Evolutionary conservation across 2,113 vertebrate genomes (phyloP).

Genomic region (Cricetomys ansorgei): DNA sequence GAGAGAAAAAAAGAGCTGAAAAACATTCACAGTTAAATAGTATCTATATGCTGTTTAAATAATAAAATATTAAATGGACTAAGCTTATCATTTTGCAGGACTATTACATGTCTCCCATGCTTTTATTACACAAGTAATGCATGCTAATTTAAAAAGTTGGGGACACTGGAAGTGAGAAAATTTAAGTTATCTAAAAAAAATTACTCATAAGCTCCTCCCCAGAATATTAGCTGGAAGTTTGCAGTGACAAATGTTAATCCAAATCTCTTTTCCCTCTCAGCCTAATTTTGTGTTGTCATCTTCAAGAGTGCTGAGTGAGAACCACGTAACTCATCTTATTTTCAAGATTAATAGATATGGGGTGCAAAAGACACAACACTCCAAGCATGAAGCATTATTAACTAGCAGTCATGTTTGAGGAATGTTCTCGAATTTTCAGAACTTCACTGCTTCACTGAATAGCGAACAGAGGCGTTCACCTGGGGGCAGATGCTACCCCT

Average conservation of each 20-base stretch:
- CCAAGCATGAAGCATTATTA: constrained; percentile 86
- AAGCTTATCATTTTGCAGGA: constrained; percentile 12
- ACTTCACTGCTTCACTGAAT: constrained; percentile 84
- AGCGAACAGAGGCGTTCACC: constrained; percentile 82
- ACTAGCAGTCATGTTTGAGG: constrained; percentile 72
- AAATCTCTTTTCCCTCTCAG: background rate
- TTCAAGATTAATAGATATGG: constrained; percentile 83
- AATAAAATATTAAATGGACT: constrained; percentile 59
- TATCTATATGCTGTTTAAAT: constrained; percentile 48
- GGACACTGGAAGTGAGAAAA: background rate
- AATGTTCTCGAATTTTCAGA: constrained; percentile 78
- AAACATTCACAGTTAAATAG: constrained; percentile 50
- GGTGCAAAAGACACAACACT: constrained; percentile 78
- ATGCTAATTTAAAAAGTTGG: constrained; percentile 8
- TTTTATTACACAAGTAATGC: constrained; percentile 47
- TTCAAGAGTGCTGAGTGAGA: constrained; percentile 49
- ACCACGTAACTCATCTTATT: constrained; percentile 70
- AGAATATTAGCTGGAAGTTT: background rate
- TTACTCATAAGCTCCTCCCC: background rate
- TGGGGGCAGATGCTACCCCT: constrained; percentile 78
- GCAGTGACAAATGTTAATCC: background rate
- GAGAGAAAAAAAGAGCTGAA: constrained; percentile 34
- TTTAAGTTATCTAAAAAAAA: background rate
- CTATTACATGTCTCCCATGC: background rate
- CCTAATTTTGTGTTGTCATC: background rate